Evolutionary conservation across 2,888 invertebrate species (phyloP), one percentile per base, ranked within the genome.

Genomic region (Galerucella calmariensis): DNA sequence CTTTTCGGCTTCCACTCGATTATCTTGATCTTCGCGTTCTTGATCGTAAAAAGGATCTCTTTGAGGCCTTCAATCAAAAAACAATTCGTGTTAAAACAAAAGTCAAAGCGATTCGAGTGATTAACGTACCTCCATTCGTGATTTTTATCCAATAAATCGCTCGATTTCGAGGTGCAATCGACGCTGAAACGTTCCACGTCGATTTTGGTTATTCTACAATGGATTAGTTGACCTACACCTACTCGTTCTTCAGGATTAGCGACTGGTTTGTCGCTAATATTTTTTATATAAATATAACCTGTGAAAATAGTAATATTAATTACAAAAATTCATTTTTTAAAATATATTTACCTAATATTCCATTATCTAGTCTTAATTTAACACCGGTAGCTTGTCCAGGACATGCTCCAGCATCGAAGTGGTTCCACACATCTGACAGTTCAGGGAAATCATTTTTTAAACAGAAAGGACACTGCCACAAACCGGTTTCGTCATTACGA

Each of bases 391-490:
- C 96, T 86, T 97, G 95, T 0, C 99, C 99, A 0, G 97, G 98
- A 88, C 99, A 99, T 1, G 94, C 92, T 44, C 95, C 96, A 0
- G 96, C 95, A 88, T 99, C 98, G 89, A 98, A 98, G 87, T 99
- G 98, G 88, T 96, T 97, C 98, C 98, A 99, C 66, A 98, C 98
- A 89, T 98, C 98, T 24, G 97, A 96, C 46, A 98, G 89, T 85
- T 98, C 98, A 0, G 97, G 95, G 83, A 99, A 98, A 87, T 98
- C 97, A 85, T 97, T 97, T 86, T 97, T 97, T 80, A 95, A 90
- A 89, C 99, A 99, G 88, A 98, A 98, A 0, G 98, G 98, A 89
- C 99, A 99, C 86, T 97, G 96, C 98, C 98, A 99, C 58, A 97
- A 89, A 0, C 97, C 97, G 9, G 96, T 96, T 83, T 97, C 96